Percentiles rank a stretch among this genome's conserved stretches.
These are phyloP conservation scores for Spongilla lacustris DNA, from an alignment of 37 sponge, comb jelly and placozoan species.

Conservation along the genomic window DNA sequence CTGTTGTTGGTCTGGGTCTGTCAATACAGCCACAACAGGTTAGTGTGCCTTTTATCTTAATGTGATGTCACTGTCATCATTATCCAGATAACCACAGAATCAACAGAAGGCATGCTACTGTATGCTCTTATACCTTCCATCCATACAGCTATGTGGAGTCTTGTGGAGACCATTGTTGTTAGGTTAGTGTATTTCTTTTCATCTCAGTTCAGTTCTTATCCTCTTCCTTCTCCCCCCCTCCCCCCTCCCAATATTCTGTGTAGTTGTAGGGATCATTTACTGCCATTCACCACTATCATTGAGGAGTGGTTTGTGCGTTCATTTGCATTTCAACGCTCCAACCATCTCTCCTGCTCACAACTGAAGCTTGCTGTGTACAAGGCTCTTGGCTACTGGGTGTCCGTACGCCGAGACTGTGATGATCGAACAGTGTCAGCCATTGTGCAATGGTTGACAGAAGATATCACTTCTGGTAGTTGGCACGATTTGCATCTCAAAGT, in stretches of 20 bases:
- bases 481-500: not conserved
- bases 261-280: constrained; percentile 20
- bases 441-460: not conserved
- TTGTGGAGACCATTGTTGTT: constrained; percentile 10
- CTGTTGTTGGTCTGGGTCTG: constrained; percentile 14
- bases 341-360: not conserved
- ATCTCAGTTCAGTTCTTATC: too few species aligned
- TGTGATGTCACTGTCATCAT: not conserved
- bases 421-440: not conserved
- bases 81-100: not conserved
- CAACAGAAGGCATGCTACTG: constrained; percentile 11
- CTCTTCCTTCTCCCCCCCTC: too few species aligned
- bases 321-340: not conserved
- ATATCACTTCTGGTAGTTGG: not conserved
- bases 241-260: not conserved
- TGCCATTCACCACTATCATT: constrained; percentile 29
- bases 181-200: not conserved
- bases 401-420: not conserved
- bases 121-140: constrained; percentile 10
- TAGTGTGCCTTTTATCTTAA: not conserved
- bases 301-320: not conserved
- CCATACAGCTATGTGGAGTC: constrained; percentile 12
- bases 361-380: not conserved
- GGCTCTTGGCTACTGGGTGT: not conserved
- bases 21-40: constrained; percentile 11